Conservation (phyloP, 2,797 vertebrate species). For the Ispidina picta region DNA sequence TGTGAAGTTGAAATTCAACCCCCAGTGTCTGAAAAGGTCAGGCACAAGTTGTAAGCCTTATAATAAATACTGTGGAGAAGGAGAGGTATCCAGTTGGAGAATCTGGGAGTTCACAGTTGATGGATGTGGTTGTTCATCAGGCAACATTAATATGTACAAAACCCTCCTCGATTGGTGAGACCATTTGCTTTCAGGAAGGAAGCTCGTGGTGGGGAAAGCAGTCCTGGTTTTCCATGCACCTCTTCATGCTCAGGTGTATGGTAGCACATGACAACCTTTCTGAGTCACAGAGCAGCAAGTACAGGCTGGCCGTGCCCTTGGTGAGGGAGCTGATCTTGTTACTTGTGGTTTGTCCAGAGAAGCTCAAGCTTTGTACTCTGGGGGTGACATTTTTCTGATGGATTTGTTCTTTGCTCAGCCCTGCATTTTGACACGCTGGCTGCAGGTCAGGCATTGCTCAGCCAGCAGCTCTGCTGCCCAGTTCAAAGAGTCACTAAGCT, state of each 20-base stretch:
- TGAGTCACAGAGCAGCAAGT: neutral
- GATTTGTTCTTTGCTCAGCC: constrained; percentile 22
- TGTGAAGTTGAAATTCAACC: neutral
- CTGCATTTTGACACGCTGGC: constrained; percentile 1
- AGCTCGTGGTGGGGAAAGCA: neutral
- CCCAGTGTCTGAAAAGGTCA: neutral
- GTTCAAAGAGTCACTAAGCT: neutral
- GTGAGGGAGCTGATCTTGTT: neutral
- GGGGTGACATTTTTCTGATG: constrained; percentile 35
- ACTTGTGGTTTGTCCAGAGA: neutral
- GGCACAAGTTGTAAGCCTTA: neutral
- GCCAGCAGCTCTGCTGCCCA: constrained; percentile 31
- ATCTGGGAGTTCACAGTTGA: neutral
- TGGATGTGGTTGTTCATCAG: neutral
- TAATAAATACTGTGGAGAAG: neutral
- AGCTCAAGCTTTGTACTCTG: neutral
- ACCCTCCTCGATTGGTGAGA: neutral
- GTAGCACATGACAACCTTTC: neutral
- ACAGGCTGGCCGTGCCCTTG: neutral
- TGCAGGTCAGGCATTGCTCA: constrained; percentile 26
- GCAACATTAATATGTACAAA: neutral
- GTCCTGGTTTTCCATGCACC: neutral
- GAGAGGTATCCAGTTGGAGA: neutral
- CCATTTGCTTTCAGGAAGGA: neutral
- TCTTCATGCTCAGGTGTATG: neutral